Conservation (phyloP, 2,888 invertebrate species). For the Hermaeophaga mercurialis region DNA sequence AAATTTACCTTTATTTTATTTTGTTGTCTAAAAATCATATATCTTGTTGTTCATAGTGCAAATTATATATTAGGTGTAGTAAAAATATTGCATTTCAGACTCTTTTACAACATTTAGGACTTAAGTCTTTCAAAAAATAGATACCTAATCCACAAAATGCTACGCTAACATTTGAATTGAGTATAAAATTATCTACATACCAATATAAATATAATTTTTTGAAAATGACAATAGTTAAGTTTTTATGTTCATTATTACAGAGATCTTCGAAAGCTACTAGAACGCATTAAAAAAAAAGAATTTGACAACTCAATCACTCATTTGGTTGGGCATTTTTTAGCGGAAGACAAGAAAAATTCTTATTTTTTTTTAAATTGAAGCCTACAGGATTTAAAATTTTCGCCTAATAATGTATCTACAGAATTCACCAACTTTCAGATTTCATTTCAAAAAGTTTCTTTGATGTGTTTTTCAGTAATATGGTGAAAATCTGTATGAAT, state of each 20-base stretch:
- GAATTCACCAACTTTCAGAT: neutral
- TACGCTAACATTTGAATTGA: slow-evolving; percentile 38
- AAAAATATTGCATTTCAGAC: slow-evolving; percentile 10
- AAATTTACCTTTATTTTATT: too few species aligned
- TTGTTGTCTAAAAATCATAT: too few species aligned
- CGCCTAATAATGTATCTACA: neutral
- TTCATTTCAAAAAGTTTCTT: too few species aligned
- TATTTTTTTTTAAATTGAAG: slow-evolving; percentile 16
- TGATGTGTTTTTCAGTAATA: too few species aligned
- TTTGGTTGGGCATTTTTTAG: slow-evolving; percentile 29
- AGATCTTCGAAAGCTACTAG: slow-evolving; percentile 55
- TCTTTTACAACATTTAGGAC: slow-evolving; percentile 6
- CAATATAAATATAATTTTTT: slow-evolving; percentile 43
- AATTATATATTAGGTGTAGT: too few species aligned
- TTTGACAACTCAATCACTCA: slow-evolving; percentile 20
- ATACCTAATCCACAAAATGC: slow-evolving; percentile 25
- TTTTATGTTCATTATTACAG: slow-evolving; percentile 52
- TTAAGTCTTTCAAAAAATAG: slow-evolving; percentile 28
- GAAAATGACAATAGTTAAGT: slow-evolving; percentile 53
- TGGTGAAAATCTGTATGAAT: too few species aligned
- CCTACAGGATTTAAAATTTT: slow-evolving; percentile 6
- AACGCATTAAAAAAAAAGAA: slow-evolving; percentile 30
- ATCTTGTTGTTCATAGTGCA: too few species aligned
- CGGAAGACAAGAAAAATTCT: slow-evolving; percentile 40
- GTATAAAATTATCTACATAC: slow-evolving; percentile 57